These are phyloP conservation scores for Cyclophora albipunctata DNA, from an alignment of 2,888 invertebrate species.

Conservation along the genomic window DNA sequence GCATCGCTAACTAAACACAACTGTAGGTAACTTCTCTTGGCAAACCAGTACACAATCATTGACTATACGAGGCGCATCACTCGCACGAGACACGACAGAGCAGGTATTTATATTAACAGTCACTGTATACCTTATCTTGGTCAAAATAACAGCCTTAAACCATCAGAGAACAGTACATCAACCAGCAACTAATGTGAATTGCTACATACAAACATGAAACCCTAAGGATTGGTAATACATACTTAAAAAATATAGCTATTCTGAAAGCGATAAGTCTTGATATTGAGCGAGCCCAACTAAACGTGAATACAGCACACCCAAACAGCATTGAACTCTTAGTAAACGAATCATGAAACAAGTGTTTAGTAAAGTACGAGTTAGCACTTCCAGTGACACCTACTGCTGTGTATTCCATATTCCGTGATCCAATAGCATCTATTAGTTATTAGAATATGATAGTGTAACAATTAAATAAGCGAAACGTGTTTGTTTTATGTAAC, in stretches of 20 bases:
- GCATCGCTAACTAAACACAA: slow-evolving; percentile 74
- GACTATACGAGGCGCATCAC: slow-evolving; percentile 71
- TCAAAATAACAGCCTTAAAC: slow-evolving; percentile 62
- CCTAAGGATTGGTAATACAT: slow-evolving; percentile 63
- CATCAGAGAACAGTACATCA: slow-evolving; percentile 61
- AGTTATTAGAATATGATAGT: slow-evolving; percentile 17
- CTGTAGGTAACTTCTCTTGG: slow-evolving; percentile 76
- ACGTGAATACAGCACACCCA: slow-evolving; percentile 62
- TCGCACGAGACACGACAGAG: slow-evolving; percentile 53
- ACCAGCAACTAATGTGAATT: slow-evolving; percentile 62
- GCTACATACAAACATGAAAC: slow-evolving; percentile 61
- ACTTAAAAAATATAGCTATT: slow-evolving; percentile 61
- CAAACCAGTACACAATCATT: slow-evolving; percentile 67
- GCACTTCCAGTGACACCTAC: slow-evolving; percentile 41
- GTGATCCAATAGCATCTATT: slow-evolving; percentile 22
- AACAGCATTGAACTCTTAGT: slow-evolving; percentile 42
- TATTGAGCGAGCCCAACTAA: slow-evolving; percentile 72
- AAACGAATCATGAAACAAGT: slow-evolving; percentile 2
- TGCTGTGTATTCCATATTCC: slow-evolving; percentile 10
- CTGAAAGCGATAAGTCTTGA: slow-evolving; percentile 71
- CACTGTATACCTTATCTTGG: slow-evolving; percentile 54
- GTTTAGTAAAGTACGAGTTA: slow-evolving; percentile 14
- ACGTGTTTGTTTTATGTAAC: slow-evolving; percentile 59
- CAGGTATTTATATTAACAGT: slow-evolving; percentile 36
- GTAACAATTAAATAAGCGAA: slow-evolving; percentile 44